A percentile compares a stretch with the other conserved stretches of the same genome.
Conservation (phyloP, 1,140 invertebrate genomes). For the Nasonia giraulti region DNA sequence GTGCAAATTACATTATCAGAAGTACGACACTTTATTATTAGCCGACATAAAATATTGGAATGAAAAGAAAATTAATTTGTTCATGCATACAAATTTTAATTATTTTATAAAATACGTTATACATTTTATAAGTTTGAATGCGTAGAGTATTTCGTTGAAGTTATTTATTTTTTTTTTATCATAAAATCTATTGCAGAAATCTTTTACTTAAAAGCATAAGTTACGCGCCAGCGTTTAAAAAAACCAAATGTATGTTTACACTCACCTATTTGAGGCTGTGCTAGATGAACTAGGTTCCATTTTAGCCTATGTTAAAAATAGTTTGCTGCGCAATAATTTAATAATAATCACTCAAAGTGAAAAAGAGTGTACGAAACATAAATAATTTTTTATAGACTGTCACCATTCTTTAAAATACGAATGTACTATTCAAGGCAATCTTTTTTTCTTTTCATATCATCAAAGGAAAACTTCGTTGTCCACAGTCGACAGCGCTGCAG, state of each 20-base stretch:
- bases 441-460: neutral
- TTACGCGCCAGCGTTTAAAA: neutral
- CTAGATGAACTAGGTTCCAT: neutral
- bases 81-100: too few species aligned
- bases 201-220: neutral
- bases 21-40: too few species aligned
- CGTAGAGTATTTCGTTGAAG: too few species aligned
- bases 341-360: neutral
- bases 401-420: neutral
- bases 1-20: too few species aligned
- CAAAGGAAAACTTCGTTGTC: neutral
- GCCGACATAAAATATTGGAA: too few species aligned
- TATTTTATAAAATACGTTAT: too few species aligned
- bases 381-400: neutral
- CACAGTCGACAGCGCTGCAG: neutral
- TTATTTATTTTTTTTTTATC: neutral
- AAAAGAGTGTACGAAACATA: neutral
- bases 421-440: neutral
- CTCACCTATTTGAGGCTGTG: conserved; percentile 14
- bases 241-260: neutral
- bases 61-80: neutral
- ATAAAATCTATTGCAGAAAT: neutral
- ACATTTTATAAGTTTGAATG: too few species aligned
- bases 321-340: conserved; percentile 8
- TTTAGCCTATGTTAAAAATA: conserved; percentile 16